Evolutionary conservation across 2,113 vertebrate species (phyloP), one percentile per base, ranked within the genome.

Genomic region (Crypturellus undulatus): DNA sequence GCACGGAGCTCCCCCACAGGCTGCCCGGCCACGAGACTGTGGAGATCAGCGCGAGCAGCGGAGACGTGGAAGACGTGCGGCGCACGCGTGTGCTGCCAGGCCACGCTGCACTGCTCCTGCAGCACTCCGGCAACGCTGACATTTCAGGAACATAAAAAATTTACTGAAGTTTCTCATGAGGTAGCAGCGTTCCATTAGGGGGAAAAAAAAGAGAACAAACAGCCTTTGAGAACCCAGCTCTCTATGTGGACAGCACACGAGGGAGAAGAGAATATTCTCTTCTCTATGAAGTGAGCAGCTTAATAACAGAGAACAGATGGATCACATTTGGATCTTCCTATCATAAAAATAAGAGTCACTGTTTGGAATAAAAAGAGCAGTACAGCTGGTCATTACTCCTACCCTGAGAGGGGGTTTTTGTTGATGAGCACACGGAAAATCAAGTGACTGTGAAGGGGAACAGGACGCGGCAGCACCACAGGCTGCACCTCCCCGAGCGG

Each of bases 281-380:
- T 34, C 92, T 79, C 83, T 65, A 34, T 58, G 79, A 97, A 95
- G 90, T 94, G 95, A 97, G 93, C 96, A 96, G 92, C 93, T 95
- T 52, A 86, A n/a, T 24, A 80, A 70, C 72, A 76, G 5, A 7
- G 5, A 93, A 10, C 94, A 95, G 95, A 95, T 96, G 96, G 96
- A 5, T 36, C 42, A 0, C 26, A 77, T 85, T 87, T 94, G 87
- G 92, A 87, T 76, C 58, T 34, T 56, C 36, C 52, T 14, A 64
- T 83, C 76, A 56, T 56, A 91, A 92, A 91, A 90, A 94, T 12
- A 67, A 51, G 11, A 68, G 47, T 80, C 93, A 80, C 80, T 92
- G 87, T 92, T 80, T 95, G 90, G 94, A 90, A 71, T 3, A 30
- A 5, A 17, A 34, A 0, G 9, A 78, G 71, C 10, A 1, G 71